Conservation (phyloP, 2,888 invertebrate species). For the Polylopha cassiicola region DNA sequence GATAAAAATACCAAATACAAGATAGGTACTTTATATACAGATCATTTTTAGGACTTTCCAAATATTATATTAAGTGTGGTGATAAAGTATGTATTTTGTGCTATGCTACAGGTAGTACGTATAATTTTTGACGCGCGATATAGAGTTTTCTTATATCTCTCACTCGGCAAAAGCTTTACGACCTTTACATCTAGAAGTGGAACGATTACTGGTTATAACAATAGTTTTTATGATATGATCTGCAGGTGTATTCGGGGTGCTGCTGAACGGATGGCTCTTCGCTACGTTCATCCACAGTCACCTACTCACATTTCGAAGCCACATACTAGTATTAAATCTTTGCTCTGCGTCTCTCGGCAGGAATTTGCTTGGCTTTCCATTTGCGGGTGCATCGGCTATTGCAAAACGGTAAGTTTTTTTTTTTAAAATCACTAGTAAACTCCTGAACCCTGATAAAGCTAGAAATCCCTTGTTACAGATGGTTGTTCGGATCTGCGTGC, state of each 20-base stretch:
- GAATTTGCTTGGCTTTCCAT: slow-evolving; percentile 73
- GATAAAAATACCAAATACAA: too few species aligned
- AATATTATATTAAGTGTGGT: too few species aligned
- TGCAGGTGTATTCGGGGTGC: slow-evolving; percentile 73
- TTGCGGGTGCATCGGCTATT: slow-evolving; percentile 72
- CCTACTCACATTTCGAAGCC: slow-evolving; percentile 71
- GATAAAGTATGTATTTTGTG: too few species aligned
- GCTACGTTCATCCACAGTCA: slow-evolving; percentile 75
- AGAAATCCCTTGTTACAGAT: slow-evolving; percentile 51
- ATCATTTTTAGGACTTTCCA: too few species aligned
- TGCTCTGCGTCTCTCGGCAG: slow-evolving; percentile 73
- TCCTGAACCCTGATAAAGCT: not conserved
- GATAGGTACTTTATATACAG: too few species aligned
- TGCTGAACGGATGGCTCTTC: slow-evolving; percentile 76
- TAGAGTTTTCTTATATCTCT: too few species aligned
- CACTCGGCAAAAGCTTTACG: too few species aligned
- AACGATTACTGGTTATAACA: too few species aligned
- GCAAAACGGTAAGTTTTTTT: slow-evolving; percentile 58
- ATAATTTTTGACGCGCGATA: too few species aligned
- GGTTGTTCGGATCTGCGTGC: slow-evolving; percentile 73
- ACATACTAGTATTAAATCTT: slow-evolving; percentile 73
- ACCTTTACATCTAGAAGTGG: too few species aligned
- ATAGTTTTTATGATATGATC: too few species aligned
- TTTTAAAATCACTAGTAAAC: slow-evolving; percentile 10
- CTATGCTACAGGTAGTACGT: too few species aligned